Conservation (phyloP, 2,113 vertebrate genomes). For the Lampris incognitus region DNA sequence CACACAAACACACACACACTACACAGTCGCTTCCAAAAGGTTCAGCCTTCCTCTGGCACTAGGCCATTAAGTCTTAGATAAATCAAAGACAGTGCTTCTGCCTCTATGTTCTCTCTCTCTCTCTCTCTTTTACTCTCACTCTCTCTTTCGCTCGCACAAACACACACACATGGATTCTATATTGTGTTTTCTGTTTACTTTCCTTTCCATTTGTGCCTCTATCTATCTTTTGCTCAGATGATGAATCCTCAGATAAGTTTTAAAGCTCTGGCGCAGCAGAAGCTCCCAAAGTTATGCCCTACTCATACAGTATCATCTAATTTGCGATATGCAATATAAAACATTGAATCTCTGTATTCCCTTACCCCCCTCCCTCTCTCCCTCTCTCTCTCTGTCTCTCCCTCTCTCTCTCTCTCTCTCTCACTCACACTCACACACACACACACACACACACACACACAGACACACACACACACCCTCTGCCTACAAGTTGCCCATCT, state of each 20-base stretch:
- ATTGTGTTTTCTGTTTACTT: slow-evolving; percentile 35
- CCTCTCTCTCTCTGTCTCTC: neutral
- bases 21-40: slow-evolving; percentile 59
- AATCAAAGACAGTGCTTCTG: slow-evolving; percentile 66
- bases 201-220: slow-evolving; percentile 40
- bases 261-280: slow-evolving; percentile 60
- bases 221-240: slow-evolving; percentile 51
- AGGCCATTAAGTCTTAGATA: slow-evolving; percentile 62
- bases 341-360: neutral
- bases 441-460: neutral
- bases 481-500: slow-evolving; percentile 10
- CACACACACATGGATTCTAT: too few relatives aligned
- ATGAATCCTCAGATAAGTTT: slow-evolving; percentile 62
- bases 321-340: slow-evolving; percentile 31
- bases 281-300: slow-evolving; percentile 33
- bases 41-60: slow-evolving; percentile 58
- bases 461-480: neutral
- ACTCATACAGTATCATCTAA: slow-evolving; percentile 5
- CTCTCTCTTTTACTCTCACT: slow-evolving; percentile 1
- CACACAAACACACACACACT: slow-evolving; percentile 33
- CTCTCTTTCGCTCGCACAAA: slow-evolving; percentile 14
- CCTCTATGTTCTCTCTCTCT: slow-evolving; percentile 37
- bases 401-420: too few relatives aligned
- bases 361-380: neutral
- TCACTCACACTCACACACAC: slow-evolving; percentile 17